These are phyloP conservation scores for Drosophila tripunctata DNA, from an alignment of 2,888 invertebrate species.

Conservation along the genomic window DNA sequence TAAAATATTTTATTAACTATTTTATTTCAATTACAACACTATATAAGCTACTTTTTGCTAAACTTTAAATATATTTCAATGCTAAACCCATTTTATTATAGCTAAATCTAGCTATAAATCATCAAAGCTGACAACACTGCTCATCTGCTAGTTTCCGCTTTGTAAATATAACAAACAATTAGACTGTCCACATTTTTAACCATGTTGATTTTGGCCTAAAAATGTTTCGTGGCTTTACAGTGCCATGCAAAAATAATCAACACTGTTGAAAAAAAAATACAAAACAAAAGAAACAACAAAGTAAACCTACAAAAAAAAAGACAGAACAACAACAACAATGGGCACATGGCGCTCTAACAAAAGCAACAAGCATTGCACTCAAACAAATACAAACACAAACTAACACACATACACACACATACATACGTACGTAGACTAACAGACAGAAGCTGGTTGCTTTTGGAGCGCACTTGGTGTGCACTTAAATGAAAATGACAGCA, in stretches of 20 bases:
- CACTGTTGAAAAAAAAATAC: too few relatives aligned
- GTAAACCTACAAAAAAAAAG: neutral
- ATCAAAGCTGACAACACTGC: too few relatives aligned
- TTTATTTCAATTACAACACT: too few relatives aligned
- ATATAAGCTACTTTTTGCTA: too few relatives aligned
- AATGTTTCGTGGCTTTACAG: slow-evolving; percentile 40
- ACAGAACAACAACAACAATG: slow-evolving; percentile 25
- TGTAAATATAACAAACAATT: too few relatives aligned
- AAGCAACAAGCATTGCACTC: slow-evolving; percentile 68
- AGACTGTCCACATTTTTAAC: slow-evolving; percentile 13
- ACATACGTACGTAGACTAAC: slow-evolving; percentile 18
- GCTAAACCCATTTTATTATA: too few relatives aligned
- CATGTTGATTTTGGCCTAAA: slow-evolving; percentile 31
- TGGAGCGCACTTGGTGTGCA: slow-evolving; percentile 73
- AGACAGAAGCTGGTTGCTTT: slow-evolving; percentile 39
- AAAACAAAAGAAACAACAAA: slow-evolving; percentile 18
- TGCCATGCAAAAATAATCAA: slow-evolving; percentile 67
- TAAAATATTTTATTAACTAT: too few relatives aligned
- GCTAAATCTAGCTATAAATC: too few relatives aligned
- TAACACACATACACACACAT: slow-evolving; percentile 16
- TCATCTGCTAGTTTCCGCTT: too few relatives aligned
- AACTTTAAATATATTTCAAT: too few relatives aligned
- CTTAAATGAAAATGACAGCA: slow-evolving; percentile 71
- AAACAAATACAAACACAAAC: slow-evolving; percentile 48
- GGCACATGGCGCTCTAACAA: slow-evolving; percentile 42